Conservation (phyloP, 2,113 vertebrate species). For the Campylorhamphus procurvoides region DNA sequence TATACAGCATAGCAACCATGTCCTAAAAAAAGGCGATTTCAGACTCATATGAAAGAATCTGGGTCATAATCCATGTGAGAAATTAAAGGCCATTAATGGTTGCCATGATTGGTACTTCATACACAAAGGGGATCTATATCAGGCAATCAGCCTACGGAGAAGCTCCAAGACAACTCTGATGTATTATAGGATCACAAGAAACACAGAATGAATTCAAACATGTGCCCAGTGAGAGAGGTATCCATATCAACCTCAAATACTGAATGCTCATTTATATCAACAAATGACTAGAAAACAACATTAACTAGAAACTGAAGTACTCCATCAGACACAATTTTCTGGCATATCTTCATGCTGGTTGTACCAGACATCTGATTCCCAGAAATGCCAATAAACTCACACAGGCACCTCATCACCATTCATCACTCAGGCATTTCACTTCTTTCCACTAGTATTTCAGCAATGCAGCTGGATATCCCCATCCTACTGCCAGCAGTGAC, state of each 20-base stretch:
- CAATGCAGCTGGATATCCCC: background rate
- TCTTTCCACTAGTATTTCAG: background rate
- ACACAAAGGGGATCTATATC: background rate
- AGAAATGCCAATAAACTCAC: background rate
- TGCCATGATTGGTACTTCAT: background rate
- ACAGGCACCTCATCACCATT: background rate
- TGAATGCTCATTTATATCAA: background rate
- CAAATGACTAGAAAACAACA: background rate
- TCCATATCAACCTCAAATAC: background rate
- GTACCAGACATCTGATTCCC: background rate
- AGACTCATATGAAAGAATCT: background rate
- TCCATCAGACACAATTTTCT: background rate
- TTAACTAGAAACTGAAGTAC: background rate
- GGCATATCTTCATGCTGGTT: background rate
- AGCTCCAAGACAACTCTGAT: background rate
- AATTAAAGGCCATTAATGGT: background rate
- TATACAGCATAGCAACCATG: background rate
- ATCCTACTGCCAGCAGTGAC: background rate
- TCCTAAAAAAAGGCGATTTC: background rate
- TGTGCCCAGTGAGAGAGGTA: background rate
- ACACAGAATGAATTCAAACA: background rate
- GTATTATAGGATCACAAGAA: background rate
- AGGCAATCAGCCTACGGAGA: background rate
- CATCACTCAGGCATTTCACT: background rate
- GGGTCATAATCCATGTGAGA: background rate